Base-by-base conservation (phyloP, 2,888 invertebrate species). In the Rhagonycha fulva region DNA sequence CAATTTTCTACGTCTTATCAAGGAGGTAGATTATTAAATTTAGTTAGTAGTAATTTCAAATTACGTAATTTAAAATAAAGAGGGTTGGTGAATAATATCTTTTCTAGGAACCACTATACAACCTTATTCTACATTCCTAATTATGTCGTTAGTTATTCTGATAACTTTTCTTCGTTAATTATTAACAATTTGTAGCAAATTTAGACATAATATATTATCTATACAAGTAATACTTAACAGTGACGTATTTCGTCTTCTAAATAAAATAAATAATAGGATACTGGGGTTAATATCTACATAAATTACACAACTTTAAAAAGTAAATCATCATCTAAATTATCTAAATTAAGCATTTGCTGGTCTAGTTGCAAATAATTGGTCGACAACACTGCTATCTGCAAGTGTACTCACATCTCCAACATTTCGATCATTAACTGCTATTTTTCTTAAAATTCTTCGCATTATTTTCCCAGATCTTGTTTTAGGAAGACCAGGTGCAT, bases 381-480 rank as follows among this genome's bases (percentile, higher is more conserved):
- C 95, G 23, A 98, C 94, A 77, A 98, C 94, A n/a, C 91, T 89
- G 82, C 96, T 95, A 85, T 99, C 99, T 28, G 98, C 98, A 81
- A 99, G 89, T 0, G 99, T 98, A 67, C 98, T 96, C 2, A 93
- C 93, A 88, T 99, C 99, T 4, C 99, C 99, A 62, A 99, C 92
- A 81, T 98, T 93, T 68, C 89, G 90, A 85, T 98, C 98, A 61
- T 96, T 96, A 2, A 94, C 89, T 0, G 99, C 98, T 12, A 99
- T 94, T 89, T 98, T 98, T 79, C 98, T 91, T 78, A 99, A 89
- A 76, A 99, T 95, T 80, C 99, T 91, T 77, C 99, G 92, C 96
- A 99, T 98, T 78, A 99, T 98, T 76, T 99, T 99, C 2, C 99
- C 99, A 0, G 98, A 98, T 68, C 98, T 91, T 0, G 98, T 98